Evolutionary conservation across 2,888 invertebrate species (phyloP).

Genomic region (Parascotia fuliginaria): DNA sequence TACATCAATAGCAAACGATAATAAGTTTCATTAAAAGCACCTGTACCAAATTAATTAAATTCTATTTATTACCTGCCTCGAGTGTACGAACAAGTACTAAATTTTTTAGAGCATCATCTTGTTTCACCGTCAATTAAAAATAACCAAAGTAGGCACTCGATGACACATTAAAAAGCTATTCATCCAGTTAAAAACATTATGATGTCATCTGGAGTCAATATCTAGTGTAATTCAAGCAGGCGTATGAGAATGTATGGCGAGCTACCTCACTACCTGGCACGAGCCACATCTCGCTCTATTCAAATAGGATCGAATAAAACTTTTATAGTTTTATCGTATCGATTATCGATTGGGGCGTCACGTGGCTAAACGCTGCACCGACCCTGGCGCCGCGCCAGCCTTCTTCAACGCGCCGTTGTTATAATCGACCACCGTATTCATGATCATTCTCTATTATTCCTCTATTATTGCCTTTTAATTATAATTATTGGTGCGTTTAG

Average conservation of each 20-base stretch:
- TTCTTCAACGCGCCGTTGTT: constrained; percentile 61
- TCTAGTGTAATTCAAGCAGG: neutral
- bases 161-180: neutral
- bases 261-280: constrained; percentile 12
- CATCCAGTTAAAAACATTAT: neutral
- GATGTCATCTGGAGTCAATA: neutral
- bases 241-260: constrained; percentile 1
- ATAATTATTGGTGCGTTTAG: constrained; percentile 35
- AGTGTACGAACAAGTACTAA: too few relatives aligned
- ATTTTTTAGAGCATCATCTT: too few relatives aligned
- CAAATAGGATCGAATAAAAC: constrained; percentile 77
- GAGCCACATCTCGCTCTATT: constrained; percentile 52
- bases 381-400: constrained; percentile 61
- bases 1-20: too few relatives aligned
- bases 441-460: constrained; percentile 48
- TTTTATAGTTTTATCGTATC: constrained; percentile 74
- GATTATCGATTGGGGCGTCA: constrained; percentile 59
- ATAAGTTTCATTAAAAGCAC: too few relatives aligned
- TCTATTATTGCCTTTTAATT: constrained; percentile 28
- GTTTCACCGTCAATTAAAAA: too few relatives aligned
- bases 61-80: too few relatives aligned
- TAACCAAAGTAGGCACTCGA: too few relatives aligned
- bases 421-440: constrained; percentile 53
- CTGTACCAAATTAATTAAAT: too few relatives aligned
- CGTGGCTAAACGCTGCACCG: constrained; percentile 55